Evolutionary conservation across 1,140 invertebrate genomes (phyloP).

Genomic region (Zaprionus gabonicus): DNA sequence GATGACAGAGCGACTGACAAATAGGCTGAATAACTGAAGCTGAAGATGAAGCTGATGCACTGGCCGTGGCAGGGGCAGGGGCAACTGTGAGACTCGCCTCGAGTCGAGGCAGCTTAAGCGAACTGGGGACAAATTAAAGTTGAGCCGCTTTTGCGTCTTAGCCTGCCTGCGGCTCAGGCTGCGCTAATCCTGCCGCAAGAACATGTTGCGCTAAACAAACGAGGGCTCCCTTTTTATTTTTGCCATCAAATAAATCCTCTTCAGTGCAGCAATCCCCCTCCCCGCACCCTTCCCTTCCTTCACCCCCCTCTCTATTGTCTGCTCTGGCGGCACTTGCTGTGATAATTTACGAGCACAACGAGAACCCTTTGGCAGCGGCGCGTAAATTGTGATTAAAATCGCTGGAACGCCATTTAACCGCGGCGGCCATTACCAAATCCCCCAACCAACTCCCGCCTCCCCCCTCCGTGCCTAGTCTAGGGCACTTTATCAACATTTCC

Average conservation of each 20-base stretch:
- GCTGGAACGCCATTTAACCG: conserved; percentile 81
- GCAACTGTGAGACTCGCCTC: background rate
- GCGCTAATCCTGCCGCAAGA: conserved; percentile 63
- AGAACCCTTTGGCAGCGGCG: conserved; percentile 62
- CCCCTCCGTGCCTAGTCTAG: background rate
- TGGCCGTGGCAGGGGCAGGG: background rate
- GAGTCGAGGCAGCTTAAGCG: background rate
- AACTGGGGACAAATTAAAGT: conserved; percentile 25
- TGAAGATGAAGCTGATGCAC: background rate
- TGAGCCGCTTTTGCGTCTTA: conserved; percentile 48
- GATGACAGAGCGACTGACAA: conserved; percentile 33
- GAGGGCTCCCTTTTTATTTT: background rate
- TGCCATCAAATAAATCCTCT: background rate
- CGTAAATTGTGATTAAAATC: conserved; percentile 83
- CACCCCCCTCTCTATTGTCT: background rate
- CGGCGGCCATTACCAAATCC: conserved; percentile 67
- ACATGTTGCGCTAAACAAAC: conserved; percentile 39
- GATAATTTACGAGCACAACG: conserved; percentile 63
- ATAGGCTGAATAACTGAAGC: background rate
- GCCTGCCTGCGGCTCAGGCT: conserved; percentile 38
- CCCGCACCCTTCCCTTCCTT: too few species aligned
- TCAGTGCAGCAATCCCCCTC: background rate
- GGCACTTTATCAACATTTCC: conserved; percentile 70
- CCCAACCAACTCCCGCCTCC: background rate
- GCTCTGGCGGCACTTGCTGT: conserved; percentile 16